Conservation (phyloP, 2,113 vertebrate species). For the Hyperoodon ampullatus region DNA sequence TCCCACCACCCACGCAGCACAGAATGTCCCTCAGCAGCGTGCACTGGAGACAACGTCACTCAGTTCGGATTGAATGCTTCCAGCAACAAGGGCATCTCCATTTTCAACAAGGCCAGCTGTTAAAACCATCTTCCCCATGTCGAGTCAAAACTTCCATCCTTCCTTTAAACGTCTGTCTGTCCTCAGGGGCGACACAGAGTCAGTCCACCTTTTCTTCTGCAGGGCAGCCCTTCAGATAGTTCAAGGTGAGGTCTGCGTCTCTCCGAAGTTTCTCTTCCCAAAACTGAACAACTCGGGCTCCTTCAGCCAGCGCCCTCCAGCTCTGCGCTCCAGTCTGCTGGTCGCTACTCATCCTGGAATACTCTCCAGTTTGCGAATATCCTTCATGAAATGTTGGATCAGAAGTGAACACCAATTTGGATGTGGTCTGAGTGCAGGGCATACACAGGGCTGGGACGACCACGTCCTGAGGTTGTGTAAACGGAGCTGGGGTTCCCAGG, state of each 20-base stretch:
- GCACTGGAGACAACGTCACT: accelerated
- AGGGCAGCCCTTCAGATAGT: not conserved
- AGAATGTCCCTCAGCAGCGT: not conserved
- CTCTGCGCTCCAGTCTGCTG: not conserved
- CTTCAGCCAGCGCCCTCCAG: not conserved
- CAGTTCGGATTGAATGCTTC: not conserved
- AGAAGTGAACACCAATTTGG: not conserved
- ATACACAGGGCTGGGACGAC: not conserved
- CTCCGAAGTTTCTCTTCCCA: not conserved
- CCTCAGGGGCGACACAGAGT: not conserved
- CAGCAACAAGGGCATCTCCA: not conserved
- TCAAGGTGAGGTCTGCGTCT: not conserved
- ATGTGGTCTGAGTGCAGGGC: not conserved
- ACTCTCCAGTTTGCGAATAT: not conserved
- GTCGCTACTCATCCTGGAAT: not conserved
- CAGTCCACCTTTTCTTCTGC: not conserved
- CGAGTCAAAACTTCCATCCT: not conserved
- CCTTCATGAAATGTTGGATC: not conserved
- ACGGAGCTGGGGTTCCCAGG: not conserved
- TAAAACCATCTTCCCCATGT: not conserved
- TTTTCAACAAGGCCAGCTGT: not conserved
- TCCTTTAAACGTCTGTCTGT: not conserved
- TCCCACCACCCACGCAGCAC: not conserved
- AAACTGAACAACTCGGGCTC: not conserved
- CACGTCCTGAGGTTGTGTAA: too few relatives aligned